A percentile compares a stretch with the other conserved stretches of the same genome.
These are phyloP conservation scores for Pseudococcus jackbeardsleyi DNA, from an alignment of 2,888 invertebrate genomes.

Conservation along the genomic window DNA sequence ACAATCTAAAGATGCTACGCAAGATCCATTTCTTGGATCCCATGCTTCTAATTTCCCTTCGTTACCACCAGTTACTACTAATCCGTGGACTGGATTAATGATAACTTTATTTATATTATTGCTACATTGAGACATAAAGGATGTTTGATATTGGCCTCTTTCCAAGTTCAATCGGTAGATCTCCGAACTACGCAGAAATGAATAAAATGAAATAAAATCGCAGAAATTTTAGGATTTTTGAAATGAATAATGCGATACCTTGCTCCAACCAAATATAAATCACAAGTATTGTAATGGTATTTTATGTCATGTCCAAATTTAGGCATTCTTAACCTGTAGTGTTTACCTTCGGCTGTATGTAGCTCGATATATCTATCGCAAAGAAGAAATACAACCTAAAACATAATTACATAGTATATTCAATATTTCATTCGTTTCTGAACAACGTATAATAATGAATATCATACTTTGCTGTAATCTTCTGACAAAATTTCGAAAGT, in stretches of 20 bases:
- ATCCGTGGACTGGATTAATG: conserved; percentile 89
- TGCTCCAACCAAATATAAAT: conserved; percentile 92
- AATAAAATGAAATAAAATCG: neutral
- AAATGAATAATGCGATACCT: conserved; percentile 74
- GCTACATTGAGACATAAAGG: conserved; percentile 80
- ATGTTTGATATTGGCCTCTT: conserved; percentile 92
- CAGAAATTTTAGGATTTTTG: neutral
- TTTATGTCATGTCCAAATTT: conserved; percentile 95
- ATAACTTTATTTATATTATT: conserved; percentile 79
- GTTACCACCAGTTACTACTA: conserved; percentile 87
- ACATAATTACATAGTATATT: conserved; percentile 63
- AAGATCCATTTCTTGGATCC: conserved; percentile 88
- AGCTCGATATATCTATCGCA: conserved; percentile 94
- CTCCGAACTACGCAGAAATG: conserved; percentile 77
- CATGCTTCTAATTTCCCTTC: conserved; percentile 96
- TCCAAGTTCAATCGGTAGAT: conserved; percentile 96
- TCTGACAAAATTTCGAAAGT: conserved; percentile 93
- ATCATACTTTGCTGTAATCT: conserved; percentile 91
- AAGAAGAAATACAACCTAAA: conserved; percentile 89
- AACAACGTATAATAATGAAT: neutral
- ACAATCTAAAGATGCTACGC: conserved; percentile 88
- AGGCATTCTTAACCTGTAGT: conserved; percentile 91
- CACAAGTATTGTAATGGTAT: conserved; percentile 90
- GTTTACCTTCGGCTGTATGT: conserved; percentile 93
- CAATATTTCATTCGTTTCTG: neutral